Conservation (phyloP, 2,888 invertebrate genomes). For the Galeopsomyia nigrocyanea region DNA sequence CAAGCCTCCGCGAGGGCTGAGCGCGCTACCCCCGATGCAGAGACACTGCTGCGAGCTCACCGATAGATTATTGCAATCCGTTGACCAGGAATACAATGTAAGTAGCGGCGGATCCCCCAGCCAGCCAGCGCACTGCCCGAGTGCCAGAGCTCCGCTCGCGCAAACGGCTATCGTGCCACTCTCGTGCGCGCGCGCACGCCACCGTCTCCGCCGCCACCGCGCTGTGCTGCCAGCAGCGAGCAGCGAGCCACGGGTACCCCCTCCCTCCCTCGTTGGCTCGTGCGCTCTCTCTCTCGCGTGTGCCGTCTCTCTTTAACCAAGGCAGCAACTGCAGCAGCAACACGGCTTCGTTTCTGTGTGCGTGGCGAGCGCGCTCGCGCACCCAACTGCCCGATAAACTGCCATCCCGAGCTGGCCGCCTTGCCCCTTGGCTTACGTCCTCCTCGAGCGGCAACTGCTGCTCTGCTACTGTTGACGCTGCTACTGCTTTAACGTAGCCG, state of each 20-base stretch:
- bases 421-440: too few species aligned
- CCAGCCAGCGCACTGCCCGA: constrained; percentile 69
- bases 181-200: constrained; percentile 50
- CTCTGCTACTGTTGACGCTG: too few species aligned
- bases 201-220: constrained; percentile 41
- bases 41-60: constrained; percentile 83
- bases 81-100: constrained; percentile 99
- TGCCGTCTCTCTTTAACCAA: neutral
- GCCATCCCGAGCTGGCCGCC: too few species aligned
- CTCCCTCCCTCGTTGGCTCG: constrained; percentile 20
- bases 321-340: too few species aligned
- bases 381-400: too few species aligned
- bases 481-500: too few species aligned
- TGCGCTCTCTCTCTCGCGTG: neutral
- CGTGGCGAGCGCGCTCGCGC: too few species aligned
- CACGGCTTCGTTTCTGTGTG: too few species aligned
- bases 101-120: constrained; percentile 70
- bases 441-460: too few species aligned
- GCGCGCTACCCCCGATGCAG: constrained; percentile 70
- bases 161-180: constrained; percentile 66
- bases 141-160: constrained; percentile 75
- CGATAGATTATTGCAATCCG: constrained; percentile 95
- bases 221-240: constrained; percentile 37
- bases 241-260: neutral
- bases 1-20: constrained; percentile 53